Evolutionary conservation across 2,888 invertebrate species (phyloP), one percentile per base, ranked within the genome.

Genomic region (Allolobophora icterica): DNA sequence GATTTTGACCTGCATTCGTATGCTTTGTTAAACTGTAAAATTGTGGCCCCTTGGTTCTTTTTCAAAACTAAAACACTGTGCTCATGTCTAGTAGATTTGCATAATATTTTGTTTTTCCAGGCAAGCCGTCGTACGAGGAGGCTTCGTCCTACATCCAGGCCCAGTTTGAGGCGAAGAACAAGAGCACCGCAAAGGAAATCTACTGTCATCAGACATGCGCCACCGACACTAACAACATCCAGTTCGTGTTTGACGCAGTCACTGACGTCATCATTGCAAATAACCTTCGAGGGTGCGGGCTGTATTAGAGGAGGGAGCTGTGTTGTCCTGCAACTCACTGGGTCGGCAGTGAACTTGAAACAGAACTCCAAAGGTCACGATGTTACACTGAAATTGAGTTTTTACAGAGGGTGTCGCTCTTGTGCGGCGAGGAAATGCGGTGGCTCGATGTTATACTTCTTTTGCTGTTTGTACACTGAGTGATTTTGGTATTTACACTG

Each of bases 201-300:
- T 93, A 93, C 97, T 99, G 99, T 97, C 99, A 99, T 97, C 99
- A 99, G 98, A 99, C 99, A 94, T 99, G 99, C 97, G 99, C 99
- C 96, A 99, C 99, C 94, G 99, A 99, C 96, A 99, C 99, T 96
- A 99, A 98, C 96, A 99, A 99, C 97, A 99, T 99, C 95, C 99
- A 99, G 97, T 99, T 99, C 96, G 99, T 99, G 96, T 99, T 99
- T 96, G 99, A 99, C 96, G 99, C 99, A 94, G 99, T 99, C 96
- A 99, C 99, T 95, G 99, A 99, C 96, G 99, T 99, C 96, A 99
- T 99, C 96, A 99, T 99, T 96, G 99, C 99, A 96, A 99, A 99
- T 97, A 99, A 99, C 97, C 97, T 99, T 96, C 97, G 99, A 96
- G 99, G 99, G 96, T 99, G 99, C 97, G 99, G 99, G 96, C 97